These are phyloP conservation scores for Zoroaster sp. DNA, from an alignment of 53 echinoderm and acorn worm species.

Conservation along the genomic window DNA sequence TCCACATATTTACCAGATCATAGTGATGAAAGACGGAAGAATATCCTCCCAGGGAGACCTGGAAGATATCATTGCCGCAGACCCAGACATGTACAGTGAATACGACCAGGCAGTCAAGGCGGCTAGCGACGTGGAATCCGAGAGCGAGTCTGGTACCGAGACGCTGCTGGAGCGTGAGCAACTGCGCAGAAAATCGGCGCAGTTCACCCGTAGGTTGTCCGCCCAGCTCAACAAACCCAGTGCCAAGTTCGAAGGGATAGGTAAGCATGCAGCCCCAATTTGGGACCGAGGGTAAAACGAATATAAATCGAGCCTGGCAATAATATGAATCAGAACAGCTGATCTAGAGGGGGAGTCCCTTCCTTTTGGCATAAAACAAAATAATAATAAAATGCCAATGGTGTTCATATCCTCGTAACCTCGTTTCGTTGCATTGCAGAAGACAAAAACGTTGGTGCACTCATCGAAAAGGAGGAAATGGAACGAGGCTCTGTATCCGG, in stretches of 20 bases:
- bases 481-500: slow-evolving; percentile 70
- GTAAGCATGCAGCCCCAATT: background rate
- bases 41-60: slow-evolving; percentile 54
- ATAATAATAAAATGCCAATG: too few relatives aligned
- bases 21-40: slow-evolving; percentile 77
- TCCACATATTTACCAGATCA: slow-evolving; percentile 29
- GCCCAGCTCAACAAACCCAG: background rate
- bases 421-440: background rate
- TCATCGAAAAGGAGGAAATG: slow-evolving; percentile 74
- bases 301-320: too few relatives aligned
- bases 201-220: slow-evolving; percentile 19
- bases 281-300: too few relatives aligned
- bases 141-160: slow-evolving; percentile 51
- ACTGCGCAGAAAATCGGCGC: slow-evolving; percentile 34
- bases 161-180: slow-evolving; percentile 13
- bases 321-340: too few relatives aligned
- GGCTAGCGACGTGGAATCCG: slow-evolving; percentile 51
- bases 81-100: slow-evolving; percentile 67
- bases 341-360: too few relatives aligned
- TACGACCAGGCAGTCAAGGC: slow-evolving; percentile 66
- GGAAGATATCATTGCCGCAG: slow-evolving; percentile 56
- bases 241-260: slow-evolving; percentile 13
- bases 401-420: background rate
- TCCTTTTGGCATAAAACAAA: too few relatives aligned
- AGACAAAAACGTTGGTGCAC: slow-evolving; percentile 33